Conservation (phyloP, 1,140 invertebrate genomes). For the Leptinotarsa undecemlineata region DNA sequence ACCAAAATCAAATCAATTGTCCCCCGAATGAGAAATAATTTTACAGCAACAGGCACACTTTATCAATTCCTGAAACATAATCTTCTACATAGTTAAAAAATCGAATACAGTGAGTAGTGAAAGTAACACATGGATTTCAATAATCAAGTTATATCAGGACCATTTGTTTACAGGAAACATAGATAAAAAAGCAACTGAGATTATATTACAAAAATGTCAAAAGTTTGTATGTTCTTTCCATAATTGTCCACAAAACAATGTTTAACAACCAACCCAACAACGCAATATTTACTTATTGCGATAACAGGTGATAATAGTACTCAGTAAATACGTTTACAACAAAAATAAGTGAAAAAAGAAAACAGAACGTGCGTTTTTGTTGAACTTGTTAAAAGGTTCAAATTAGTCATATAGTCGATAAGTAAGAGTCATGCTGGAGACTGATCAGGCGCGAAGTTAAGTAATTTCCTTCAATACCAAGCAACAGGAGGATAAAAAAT, state of each 20-base stretch:
- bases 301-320: background rate
- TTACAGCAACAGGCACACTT: background rate
- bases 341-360: background rate
- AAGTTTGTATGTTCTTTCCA: background rate
- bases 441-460: background rate
- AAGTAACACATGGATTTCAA: background rate
- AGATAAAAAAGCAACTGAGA: background rate
- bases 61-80: background rate
- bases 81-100: too few species aligned
- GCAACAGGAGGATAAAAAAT: background rate
- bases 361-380: background rate
- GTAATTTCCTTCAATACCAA: background rate
- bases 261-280: background rate
- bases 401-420: background rate
- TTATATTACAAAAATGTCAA: background rate
- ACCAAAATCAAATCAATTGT: background rate
- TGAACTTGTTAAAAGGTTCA: background rate
- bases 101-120: too few species aligned
- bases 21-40: background rate
- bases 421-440: background rate
- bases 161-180: background rate
- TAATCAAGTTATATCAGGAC: background rate
- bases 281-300: background rate
- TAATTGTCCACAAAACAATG: background rate
- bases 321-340: background rate